phyloP scores from a whole-genome alignment of 2,797 vertebrate genomes.

The Podarcis siculus region DNA sequence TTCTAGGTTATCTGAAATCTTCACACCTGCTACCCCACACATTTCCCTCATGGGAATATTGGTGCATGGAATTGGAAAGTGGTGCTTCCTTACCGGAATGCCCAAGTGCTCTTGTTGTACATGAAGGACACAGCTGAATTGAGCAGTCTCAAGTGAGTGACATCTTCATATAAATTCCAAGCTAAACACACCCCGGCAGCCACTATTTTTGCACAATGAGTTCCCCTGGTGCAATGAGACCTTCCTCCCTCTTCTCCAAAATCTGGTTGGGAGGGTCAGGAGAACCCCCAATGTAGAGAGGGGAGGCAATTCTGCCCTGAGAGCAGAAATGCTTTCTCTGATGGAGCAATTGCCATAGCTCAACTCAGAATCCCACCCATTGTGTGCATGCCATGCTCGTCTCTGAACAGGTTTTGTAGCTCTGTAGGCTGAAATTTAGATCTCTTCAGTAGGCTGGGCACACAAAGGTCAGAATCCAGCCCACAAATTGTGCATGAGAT shows the following conservation, averaged over 20 bases:
- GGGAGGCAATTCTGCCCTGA: too few relatives aligned
- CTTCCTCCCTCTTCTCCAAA: not conserved
- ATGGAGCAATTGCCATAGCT: too few relatives aligned
- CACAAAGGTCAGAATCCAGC: not conserved
- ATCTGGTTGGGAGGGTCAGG: not conserved
- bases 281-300: too few relatives aligned
- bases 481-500: not conserved
- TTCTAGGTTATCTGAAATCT: not conserved
- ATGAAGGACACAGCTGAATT: not conserved
- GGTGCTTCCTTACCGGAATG: not conserved
- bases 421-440: not conserved
- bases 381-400: too few relatives aligned
- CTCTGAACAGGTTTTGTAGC: not conserved
- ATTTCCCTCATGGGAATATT: not conserved
- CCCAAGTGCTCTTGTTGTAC: not conserved
- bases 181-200: not conserved
- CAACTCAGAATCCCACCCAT: too few relatives aligned
- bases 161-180: not conserved
- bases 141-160: not conserved
- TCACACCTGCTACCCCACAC: not conserved
- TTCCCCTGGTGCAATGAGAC: not conserved
- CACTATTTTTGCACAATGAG: not conserved
- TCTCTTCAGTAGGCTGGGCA: not conserved
- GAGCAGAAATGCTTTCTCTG: too few relatives aligned
- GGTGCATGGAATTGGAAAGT: not conserved